Evolutionary conservation across 2,888 invertebrate species (phyloP), one percentile per base, ranked within the genome.

Genomic region (Lepidonotus clava): DNA sequence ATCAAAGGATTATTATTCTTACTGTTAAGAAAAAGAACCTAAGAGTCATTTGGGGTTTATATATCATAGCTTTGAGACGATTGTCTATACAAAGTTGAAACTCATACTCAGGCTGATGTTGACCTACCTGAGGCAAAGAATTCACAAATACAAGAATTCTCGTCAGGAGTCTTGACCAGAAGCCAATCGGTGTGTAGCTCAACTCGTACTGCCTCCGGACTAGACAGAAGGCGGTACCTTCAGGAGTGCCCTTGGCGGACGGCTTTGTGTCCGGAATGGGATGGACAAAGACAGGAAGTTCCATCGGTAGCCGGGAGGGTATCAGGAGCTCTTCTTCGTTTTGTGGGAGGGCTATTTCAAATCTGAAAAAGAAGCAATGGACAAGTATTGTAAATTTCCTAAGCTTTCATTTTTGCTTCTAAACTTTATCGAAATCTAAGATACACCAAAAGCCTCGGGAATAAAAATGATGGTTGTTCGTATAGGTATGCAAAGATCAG

Each of bases 311-410:
- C 41, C 92, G 89, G 86, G 92, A 91, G 1, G 93, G 93, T 53
- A 93, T 91, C 38, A 93, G 86, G 21, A 93, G 88, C 83, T 93
- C 92, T 38, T 91, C 90, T 1, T 93, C 91, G 86, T 91, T 92
- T 71, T 91, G 90, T 21, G 93, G 93, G 34, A 93, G 86, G 1
- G 92, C 92, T 84, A 93, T 92, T 85, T 93, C 93, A 92, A 93
- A 93, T 88, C 93, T 93, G 86, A 51, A 84, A 41, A 76, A 51
- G 51, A 51, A 51, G 21, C 14, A 51, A 11, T 14, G 21, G 51
- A 21, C 51, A 51, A 21, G 51, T 11, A 11, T 14, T 51, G 11
- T 51, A 51, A 51, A 14, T 51, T 21, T 21, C 21, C 11, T 14
- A 51, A 51, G 51, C 51, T 21, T 14, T 51, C 51, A 51, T n/a